phyloP scores from a whole-genome alignment of 2,113 vertebrate genomes.

The Mesoclemmys tuberculata region DNA sequence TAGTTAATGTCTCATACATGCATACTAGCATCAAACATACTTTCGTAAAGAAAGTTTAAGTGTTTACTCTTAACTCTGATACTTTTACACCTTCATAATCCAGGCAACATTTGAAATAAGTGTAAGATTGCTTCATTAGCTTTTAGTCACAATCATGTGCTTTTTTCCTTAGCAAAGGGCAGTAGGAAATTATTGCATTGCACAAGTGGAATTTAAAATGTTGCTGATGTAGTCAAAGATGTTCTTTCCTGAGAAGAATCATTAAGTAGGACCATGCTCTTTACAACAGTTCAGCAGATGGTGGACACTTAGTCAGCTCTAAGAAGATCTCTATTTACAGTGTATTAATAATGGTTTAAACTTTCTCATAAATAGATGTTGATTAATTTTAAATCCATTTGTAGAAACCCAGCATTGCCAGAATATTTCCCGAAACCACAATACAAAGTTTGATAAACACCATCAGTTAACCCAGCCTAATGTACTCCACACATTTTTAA shows the following conservation, averaged over 20 bases:
- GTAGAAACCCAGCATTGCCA: constrained; percentile 78
- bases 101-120: not conserved
- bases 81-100: not conserved
- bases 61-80: constrained; percentile 21
- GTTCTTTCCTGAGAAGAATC: constrained; percentile 66
- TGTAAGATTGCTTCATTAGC: not conserved
- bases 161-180: constrained; percentile 58
- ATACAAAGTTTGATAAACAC: constrained; percentile 81
- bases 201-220: constrained; percentile 71
- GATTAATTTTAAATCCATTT: constrained; percentile 88
- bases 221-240: constrained; percentile 68
- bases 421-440: constrained; percentile 83
- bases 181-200: constrained; percentile 65
- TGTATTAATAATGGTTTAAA: constrained; percentile 88
- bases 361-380: constrained; percentile 87
- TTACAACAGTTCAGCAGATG: constrained; percentile 78
- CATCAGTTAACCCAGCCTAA: constrained; percentile 77
- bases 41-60: constrained; percentile 9
- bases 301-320: constrained; percentile 72
- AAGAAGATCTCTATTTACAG: constrained; percentile 83
- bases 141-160: constrained; percentile 47
- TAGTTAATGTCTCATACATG: not conserved
- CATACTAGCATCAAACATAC: not conserved
- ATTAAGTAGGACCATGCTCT: constrained; percentile 71
- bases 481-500: constrained; percentile 70